Base-by-base conservation (phyloP, 2,888 invertebrate species). In the Anoplius nigerrimus region DNA sequence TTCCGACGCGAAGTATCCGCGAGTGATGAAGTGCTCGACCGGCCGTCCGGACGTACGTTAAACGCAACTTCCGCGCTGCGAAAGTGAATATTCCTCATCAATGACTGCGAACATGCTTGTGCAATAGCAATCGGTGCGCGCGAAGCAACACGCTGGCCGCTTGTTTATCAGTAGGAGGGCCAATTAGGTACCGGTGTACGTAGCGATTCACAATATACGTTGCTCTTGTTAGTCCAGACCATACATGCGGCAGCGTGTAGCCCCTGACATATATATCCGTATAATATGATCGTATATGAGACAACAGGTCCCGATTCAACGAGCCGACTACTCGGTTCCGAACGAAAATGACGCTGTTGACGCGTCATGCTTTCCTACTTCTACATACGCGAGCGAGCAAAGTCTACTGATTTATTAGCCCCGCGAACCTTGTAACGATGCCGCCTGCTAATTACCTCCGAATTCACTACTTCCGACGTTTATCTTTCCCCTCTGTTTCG, bases 171-270 rank as follows among this genome's bases (percentile, higher is more conserved):
- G 46, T 52, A 63, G 60, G 54, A 59, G 69, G 55, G 61, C 62
- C 69, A 74, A 74, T 72, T 72, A 72, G 62, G 54, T 57, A 61
- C 46, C 55, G 62, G 27, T 60, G 54, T 69, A 64, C 63, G 61
- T 60, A 66, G 60, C 58, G 61, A 74, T 74, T 69, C 66, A 66
- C 72, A 69, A 74, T 57, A 57, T 22, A 22, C 45, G 20, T 69
- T 62, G 61, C 66, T 66, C 66, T 57, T 62, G 60, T 66, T 72
- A 69, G 71, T 3, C 16, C 48, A 48, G n/a, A 48, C 48, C 48
- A 48, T 18, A 48, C 48, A 48, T 13, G 48, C 48, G 18, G 48
- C n/a, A 6, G n/a, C 16, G n/a, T 48, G 48, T 48, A 48, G 16
- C 18, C 48, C n/a, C 48, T 16, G 18, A 15, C 48, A n/a, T 18